phyloP scores from a whole-genome alignment of 2,888 invertebrate genomes.

The Unio pictorum region DNA sequence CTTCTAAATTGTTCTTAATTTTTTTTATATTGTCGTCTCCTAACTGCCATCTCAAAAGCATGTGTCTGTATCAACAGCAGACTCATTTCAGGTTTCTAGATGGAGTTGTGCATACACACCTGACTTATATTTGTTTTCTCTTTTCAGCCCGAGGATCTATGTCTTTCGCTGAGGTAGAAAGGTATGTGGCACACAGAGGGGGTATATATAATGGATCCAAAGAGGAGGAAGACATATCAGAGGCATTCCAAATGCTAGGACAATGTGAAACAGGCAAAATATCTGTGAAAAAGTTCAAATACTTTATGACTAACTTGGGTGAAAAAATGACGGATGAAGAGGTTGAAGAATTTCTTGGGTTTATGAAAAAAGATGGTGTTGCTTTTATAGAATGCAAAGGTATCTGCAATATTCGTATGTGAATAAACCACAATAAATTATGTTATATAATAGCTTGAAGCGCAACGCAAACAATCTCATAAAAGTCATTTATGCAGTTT shows the following conservation, averaged over 20 bases:
- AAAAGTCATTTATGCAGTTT: too few relatives aligned
- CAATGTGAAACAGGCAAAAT: slow-evolving; percentile 56
- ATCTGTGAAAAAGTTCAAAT: slow-evolving; percentile 54
- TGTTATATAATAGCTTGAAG: too few relatives aligned
- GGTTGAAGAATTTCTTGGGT: slow-evolving; percentile 57
- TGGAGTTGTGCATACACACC: neutral
- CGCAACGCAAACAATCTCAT: too few relatives aligned
- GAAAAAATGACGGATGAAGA: slow-evolving; percentile 62
- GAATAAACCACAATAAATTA: neutral
- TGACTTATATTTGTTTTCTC: neutral
- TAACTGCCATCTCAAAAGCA: too few relatives aligned
- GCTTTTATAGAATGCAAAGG: slow-evolving; percentile 59
- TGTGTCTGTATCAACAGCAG: too few relatives aligned
- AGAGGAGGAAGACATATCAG: slow-evolving; percentile 57
- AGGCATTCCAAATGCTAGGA: slow-evolving; percentile 58
- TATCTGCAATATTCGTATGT: slow-evolving; percentile 10
- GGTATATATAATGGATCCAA: slow-evolving; percentile 49
- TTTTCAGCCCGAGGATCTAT: slow-evolving; percentile 56
- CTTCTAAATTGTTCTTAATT: too few relatives aligned
- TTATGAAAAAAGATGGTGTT: slow-evolving; percentile 47
- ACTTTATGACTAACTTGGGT: slow-evolving; percentile 62
- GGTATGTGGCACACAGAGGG: slow-evolving; percentile 53
- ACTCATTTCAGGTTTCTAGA: neutral
- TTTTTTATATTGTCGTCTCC: too few relatives aligned
- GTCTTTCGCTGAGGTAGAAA: slow-evolving; percentile 56